Evolutionary conservation across 2,888 invertebrate genomes (phyloP).

Genomic region (Myopa testacea): DNA sequence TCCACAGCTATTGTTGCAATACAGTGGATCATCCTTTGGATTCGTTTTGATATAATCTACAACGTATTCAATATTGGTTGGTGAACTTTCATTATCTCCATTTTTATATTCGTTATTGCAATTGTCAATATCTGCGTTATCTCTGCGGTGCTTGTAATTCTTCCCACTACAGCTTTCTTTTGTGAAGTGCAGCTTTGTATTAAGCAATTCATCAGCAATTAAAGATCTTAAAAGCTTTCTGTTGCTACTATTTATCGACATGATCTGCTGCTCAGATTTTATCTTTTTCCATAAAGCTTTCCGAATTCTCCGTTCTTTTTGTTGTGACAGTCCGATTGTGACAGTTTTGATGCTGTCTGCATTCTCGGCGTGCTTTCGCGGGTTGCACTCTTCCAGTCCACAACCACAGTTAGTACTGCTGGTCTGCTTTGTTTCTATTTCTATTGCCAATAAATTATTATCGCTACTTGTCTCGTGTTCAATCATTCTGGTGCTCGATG

Average conservation of each 20-base stretch:
- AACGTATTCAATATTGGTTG: conserved; percentile 5
- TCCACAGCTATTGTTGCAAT: conserved; percentile 11
- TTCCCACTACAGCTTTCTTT: neutral
- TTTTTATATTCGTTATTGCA: conserved; percentile 12
- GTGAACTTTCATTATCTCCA: conserved; percentile 13
- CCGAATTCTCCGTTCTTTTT: neutral
- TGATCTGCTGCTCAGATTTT: conserved; percentile 1
- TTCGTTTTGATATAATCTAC: conserved; percentile 20
- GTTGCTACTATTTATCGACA: conserved; percentile 9
- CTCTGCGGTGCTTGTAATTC: conserved; percentile 3
- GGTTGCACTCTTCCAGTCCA: conserved; percentile 16
- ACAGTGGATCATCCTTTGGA: conserved; percentile 11
- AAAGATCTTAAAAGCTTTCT: neutral
- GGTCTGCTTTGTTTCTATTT: neutral
- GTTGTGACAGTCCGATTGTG: neutral
- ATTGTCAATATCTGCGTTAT: neutral
- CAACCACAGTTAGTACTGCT: neutral
- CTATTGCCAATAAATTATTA: conserved; percentile 1
- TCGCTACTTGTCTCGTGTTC: neutral
- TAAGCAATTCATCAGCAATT: neutral
- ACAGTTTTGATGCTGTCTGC: neutral
- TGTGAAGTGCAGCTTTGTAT: neutral
- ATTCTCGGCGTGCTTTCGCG: conserved; percentile 9
- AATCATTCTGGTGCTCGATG: conserved; percentile 17
- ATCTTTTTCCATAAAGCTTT: conserved; percentile 8